A percentile compares a stretch with the other conserved stretches of the same genome.
These are phyloP conservation scores for Helogale parvula DNA, from an alignment of 2,113 vertebrate genomes.

Conservation along the genomic window DNA sequence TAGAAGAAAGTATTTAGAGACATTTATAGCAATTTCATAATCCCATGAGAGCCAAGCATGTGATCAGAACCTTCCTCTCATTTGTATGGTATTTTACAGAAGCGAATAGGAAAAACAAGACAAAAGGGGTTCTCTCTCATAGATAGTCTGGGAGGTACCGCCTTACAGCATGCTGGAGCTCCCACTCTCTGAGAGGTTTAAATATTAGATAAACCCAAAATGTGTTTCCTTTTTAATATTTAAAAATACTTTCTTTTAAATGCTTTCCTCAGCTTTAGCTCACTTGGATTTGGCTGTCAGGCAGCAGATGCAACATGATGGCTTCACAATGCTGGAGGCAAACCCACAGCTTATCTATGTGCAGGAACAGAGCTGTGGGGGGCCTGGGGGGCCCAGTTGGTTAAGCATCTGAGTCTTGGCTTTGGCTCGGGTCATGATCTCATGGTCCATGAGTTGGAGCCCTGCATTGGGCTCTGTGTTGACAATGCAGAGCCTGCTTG, in stretches of 20 bases:
- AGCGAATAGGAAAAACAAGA: neutral
- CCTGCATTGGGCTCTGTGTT: too few relatives aligned
- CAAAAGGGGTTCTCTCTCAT: neutral
- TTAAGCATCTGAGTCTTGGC: too few relatives aligned
- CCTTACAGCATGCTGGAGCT: neutral
- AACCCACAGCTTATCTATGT: too few relatives aligned
- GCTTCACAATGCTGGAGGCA: neutral
- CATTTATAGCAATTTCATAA: neutral
- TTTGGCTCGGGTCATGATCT: too few relatives aligned
- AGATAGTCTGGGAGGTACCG: neutral
- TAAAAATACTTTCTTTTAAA: constrained; percentile 17
- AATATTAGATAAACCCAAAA: constrained; percentile 10
- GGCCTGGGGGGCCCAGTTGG: too few relatives aligned
- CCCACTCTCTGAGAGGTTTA: neutral
- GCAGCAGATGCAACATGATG: fast-evolving
- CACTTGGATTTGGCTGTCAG: neutral
- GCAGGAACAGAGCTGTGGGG: neutral
- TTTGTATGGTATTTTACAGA: neutral
- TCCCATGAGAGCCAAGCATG: neutral
- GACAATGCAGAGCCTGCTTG: too few relatives aligned
- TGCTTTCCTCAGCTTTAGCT: neutral
- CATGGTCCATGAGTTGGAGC: too few relatives aligned
- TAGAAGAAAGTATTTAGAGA: neutral
- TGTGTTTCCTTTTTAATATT: constrained; percentile 37
- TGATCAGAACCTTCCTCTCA: neutral